These are phyloP conservation scores for Pararge aegeria DNA, from an alignment of 1,140 invertebrate species.

Conservation along the genomic window DNA sequence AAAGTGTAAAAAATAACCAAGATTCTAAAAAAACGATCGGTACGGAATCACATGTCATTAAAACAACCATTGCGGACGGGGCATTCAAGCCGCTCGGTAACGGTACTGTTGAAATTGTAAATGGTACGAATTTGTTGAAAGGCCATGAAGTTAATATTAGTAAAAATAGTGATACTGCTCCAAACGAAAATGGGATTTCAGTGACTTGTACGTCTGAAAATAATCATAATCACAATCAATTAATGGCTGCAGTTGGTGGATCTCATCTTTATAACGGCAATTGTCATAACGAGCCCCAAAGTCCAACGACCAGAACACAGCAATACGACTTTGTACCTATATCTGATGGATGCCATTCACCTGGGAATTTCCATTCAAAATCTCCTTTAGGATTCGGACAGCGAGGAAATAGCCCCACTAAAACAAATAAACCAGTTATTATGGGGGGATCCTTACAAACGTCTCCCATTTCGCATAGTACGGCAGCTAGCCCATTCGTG, in stretches of 20 bases:
- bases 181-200: constrained; percentile 52
- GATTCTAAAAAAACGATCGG: constrained; percentile 35
- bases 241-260: constrained; percentile 35
- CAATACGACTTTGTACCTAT: constrained; percentile 93
- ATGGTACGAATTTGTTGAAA: constrained; percentile 39
- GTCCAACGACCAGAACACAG: constrained; percentile 83
- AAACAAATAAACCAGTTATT: constrained; percentile 72
- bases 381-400: constrained; percentile 60
- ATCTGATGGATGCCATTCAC: constrained; percentile 85
- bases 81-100: constrained; percentile 55
- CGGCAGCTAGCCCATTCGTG: constrained; percentile 88
- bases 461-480: constrained; percentile 69
- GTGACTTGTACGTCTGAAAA: constrained; percentile 42
- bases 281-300: constrained; percentile 70
- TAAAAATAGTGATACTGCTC: constrained; percentile 42
- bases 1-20: constrained; percentile 39
- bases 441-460: constrained; percentile 66
- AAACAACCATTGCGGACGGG: constrained; percentile 43
- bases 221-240: constrained; percentile 36
- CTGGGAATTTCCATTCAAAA: constrained; percentile 74
- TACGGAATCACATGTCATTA: constrained; percentile 34
- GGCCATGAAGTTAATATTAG: constrained; percentile 37
- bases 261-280: constrained; percentile 64
- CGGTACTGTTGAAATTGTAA: constrained; percentile 34
- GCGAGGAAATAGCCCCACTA: constrained; percentile 58